phyloP scores from a whole-genome alignment of 2,113 vertebrate genomes.

The Ictalurus punctatus region DNA sequence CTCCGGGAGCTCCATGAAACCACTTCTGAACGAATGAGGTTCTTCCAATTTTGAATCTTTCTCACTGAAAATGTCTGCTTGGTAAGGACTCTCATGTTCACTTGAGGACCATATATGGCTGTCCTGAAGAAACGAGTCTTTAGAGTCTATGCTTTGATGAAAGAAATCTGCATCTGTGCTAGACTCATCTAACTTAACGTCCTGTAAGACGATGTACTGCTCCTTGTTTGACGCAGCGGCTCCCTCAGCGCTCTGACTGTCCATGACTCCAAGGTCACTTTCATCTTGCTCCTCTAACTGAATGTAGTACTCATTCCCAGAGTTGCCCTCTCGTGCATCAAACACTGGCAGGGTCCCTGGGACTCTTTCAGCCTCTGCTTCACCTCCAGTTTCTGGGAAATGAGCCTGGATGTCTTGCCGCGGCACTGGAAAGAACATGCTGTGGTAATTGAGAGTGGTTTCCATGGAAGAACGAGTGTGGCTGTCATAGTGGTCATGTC shows the following conservation, averaged over 20 bases:
- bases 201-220: conserved; percentile 76
- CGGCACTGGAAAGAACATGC: conserved; percentile 87
- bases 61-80: conserved; percentile 80
- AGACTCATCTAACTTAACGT: conserved; percentile 82
- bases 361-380: conserved; percentile 69
- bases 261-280: conserved; percentile 70
- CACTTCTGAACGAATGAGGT: conserved; percentile 66
- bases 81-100: conserved; percentile 83
- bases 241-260: conserved; percentile 67
- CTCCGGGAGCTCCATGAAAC: conserved; percentile 78
- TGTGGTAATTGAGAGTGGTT: conserved; percentile 84
- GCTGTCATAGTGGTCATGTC: conserved; percentile 89
- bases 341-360: conserved; percentile 90
- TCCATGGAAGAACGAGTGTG: conserved; percentile 73
- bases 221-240: conserved; percentile 66
- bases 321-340: conserved; percentile 86
- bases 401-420: conserved; percentile 83
- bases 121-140: conserved; percentile 77
- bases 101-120: conserved; percentile 73
- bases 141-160: conserved; percentile 79
- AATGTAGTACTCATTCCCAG: conserved; percentile 91
- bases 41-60: conserved; percentile 72
- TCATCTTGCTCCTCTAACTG: conserved; percentile 89
- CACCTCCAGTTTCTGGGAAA: conserved; percentile 72
- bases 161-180: conserved; percentile 87